A percentile compares a stretch with the other conserved stretches of the same genome.
Conservation (phyloP, 2,113 vertebrate genomes). For the Furnarius figulus region DNA sequence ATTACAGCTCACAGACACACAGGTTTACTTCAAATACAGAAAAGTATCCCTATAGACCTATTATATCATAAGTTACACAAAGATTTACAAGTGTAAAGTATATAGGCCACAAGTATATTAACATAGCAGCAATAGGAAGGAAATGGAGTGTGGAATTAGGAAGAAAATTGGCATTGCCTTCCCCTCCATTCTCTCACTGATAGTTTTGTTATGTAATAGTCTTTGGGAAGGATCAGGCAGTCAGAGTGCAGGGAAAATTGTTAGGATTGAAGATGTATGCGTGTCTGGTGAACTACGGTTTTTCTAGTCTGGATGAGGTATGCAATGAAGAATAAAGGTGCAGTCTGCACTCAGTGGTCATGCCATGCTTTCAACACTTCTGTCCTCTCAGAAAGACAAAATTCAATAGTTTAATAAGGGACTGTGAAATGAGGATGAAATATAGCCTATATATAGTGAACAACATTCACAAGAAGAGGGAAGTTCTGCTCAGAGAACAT, state of each 20-base stretch:
- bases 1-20: not conserved
- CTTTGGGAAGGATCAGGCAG: not conserved
- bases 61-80: not conserved
- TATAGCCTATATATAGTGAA: not conserved
- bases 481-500: not conserved
- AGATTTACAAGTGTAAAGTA: not conserved
- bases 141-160: not conserved
- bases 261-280: not conserved
- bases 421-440: not conserved
- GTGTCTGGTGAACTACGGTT: not conserved
- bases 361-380: not conserved
- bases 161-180: not conserved
- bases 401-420: not conserved
- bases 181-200: not conserved
- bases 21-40: not conserved
- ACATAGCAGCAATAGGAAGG: not conserved
- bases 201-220: not conserved
- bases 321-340: not conserved
- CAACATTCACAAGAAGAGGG: not conserved
- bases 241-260: not conserved
- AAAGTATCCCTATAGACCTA: not conserved
- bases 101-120: not conserved
- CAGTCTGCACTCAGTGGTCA: not conserved
- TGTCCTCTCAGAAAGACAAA: not conserved
- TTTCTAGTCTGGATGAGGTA: not conserved